Evolutionary conservation across 2,888 invertebrate genomes (phyloP).

Genomic region (Zootermopsis nevadensis): DNA sequence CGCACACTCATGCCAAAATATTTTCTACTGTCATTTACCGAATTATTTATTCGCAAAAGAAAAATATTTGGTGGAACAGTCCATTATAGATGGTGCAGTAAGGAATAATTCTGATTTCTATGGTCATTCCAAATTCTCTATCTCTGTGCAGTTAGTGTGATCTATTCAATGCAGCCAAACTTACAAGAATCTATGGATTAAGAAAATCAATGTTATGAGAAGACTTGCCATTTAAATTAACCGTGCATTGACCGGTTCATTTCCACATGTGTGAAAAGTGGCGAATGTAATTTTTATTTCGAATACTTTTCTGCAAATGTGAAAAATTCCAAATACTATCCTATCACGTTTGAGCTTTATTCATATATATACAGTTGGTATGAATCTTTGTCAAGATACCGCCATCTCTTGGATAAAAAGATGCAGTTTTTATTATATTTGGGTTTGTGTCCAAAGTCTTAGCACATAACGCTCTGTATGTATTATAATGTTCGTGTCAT

Average conservation of each 20-base stretch:
- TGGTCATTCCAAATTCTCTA: background rate
- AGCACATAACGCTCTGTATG: background rate
- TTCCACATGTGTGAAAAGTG: background rate
- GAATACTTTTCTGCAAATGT: background rate
- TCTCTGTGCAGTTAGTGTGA: background rate
- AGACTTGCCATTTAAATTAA: background rate
- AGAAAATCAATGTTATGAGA: background rate
- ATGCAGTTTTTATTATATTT: slow-evolving; percentile 34
- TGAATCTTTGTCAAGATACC: slow-evolving; percentile 32
- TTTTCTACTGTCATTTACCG: too few relatives aligned
- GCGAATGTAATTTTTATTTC: background rate
- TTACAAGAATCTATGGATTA: background rate
- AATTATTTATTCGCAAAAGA: background rate
- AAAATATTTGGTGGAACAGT: background rate
- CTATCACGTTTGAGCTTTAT: background rate
- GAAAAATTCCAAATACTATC: background rate
- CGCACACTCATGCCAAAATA: too few relatives aligned
- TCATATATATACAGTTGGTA: slow-evolving; percentile 15
- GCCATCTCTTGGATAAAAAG: slow-evolving; percentile 44
- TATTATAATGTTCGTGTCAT: background rate
- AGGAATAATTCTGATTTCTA: background rate
- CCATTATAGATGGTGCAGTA: slow-evolving; percentile 1
- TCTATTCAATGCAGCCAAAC: background rate
- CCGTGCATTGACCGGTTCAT: background rate
- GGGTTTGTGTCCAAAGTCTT: slow-evolving; percentile 11